Evolutionary conservation across 2,888 invertebrate genomes (phyloP).

Genomic region (Diarsia dahlii): DNA sequence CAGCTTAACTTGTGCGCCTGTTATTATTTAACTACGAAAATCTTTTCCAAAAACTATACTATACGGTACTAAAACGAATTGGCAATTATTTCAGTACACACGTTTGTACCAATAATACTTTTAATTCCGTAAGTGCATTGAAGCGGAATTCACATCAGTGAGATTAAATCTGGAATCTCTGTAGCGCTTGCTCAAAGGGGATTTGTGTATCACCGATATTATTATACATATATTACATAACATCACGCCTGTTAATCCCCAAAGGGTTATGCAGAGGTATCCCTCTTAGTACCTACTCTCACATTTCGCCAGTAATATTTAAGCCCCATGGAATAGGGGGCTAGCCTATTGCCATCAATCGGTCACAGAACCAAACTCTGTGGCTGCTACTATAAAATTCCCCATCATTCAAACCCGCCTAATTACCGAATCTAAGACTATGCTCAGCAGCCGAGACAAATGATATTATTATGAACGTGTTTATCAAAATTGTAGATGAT

Average conservation of each 20-base stretch:
- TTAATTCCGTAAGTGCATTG: constrained; percentile 16
- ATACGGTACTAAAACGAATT: not conserved
- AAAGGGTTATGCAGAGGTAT: too few relatives aligned
- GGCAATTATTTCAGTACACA: not conserved
- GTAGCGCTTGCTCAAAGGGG: not conserved
- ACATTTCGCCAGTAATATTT: too few relatives aligned
- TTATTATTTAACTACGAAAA: not conserved
- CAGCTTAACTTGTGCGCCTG: not conserved
- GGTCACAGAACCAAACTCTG: too few relatives aligned
- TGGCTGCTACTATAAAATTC: too few relatives aligned
- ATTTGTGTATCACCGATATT: not conserved
- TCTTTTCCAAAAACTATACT: not conserved
- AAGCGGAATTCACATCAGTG: constrained; percentile 6
- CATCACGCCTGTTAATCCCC: too few relatives aligned
- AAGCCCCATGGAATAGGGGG: too few relatives aligned
- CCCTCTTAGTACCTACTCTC: too few relatives aligned
- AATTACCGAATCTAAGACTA: too few relatives aligned
- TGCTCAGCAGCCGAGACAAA: too few relatives aligned
- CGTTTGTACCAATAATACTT: not conserved
- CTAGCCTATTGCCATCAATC: too few relatives aligned
- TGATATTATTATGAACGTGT: not conserved
- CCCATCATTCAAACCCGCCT: too few relatives aligned
- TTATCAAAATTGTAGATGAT: not conserved
- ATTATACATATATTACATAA: not conserved
- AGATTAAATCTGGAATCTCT: constrained; percentile 9